Evolutionary conservation across 2,113 vertebrate genomes (phyloP).

Genomic region (Nesospiza acunhae): DNA sequence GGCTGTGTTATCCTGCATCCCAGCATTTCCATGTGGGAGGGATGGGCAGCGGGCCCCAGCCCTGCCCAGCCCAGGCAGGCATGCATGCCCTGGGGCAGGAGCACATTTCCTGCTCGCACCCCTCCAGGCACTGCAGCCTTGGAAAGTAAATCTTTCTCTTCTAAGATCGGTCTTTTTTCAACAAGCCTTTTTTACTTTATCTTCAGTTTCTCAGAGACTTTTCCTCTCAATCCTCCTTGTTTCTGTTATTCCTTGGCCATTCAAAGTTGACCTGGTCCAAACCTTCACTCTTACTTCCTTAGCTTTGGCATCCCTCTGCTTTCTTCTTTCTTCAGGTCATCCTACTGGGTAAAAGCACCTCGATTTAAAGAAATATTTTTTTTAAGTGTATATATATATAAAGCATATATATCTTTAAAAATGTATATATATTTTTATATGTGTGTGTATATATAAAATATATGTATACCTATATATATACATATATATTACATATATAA

Average conservation of each 20-base stretch:
- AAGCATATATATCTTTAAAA: too few relatives aligned
- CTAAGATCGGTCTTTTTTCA: not conserved
- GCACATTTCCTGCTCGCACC: not conserved
- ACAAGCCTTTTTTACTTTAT: not conserved
- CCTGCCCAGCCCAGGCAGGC: not conserved
- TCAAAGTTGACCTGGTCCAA: not conserved
- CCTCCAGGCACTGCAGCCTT: not conserved
- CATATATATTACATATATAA: not conserved
- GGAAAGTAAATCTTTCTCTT: not conserved
- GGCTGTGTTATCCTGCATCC: not conserved
- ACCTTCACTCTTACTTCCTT: not conserved
- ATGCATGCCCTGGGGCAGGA: not conserved
- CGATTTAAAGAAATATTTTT: not conserved
- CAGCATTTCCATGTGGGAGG: not conserved
- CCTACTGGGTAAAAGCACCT: not conserved
- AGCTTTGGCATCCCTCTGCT: not conserved
- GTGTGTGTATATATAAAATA: too few relatives aligned
- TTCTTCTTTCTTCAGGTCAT: not conserved
- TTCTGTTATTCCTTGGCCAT: not conserved
- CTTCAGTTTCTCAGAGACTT: not conserved
- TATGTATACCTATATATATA: too few relatives aligned
- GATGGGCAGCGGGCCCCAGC: not conserved
- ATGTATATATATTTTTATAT: too few relatives aligned
- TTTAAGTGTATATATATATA: too few relatives aligned
- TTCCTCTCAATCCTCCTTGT: not conserved